Percentiles rank a stretch among this genome's conserved stretches.
phyloP scores from a whole-genome alignment of 2,113 vertebrate genomes.

The Rattus rattus region DNA sequence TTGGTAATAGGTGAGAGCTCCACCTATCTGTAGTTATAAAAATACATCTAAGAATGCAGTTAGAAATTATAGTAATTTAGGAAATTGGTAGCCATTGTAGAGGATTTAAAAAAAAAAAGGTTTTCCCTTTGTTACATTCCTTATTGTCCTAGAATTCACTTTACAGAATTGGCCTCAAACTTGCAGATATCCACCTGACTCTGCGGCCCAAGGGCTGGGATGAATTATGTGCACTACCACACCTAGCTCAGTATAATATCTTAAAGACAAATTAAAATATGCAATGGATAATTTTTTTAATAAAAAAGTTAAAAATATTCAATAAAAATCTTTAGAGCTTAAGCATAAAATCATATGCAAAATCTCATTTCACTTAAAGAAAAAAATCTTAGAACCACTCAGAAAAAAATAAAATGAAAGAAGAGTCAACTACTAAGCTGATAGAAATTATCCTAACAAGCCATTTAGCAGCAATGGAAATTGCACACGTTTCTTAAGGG shows the following conservation, averaged over 20 bases:
- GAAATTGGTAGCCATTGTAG: not conserved
- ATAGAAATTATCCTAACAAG: not conserved
- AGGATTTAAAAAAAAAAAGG: not conserved
- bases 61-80: not conserved
- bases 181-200: not conserved
- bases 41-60: not conserved
- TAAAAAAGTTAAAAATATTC: not conserved
- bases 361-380: not conserved
- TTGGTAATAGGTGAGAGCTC: not conserved
- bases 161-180: not conserved
- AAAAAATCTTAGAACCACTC: not conserved
- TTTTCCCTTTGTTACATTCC: not conserved
- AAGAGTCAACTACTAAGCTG: not conserved
- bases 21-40: not conserved
- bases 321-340: not conserved
- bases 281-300: not conserved
- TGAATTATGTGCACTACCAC: not conserved
- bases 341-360: not conserved
- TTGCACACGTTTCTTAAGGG: not conserved
- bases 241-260: not conserved
- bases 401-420: not conserved
- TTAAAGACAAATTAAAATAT: not conserved
- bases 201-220: not conserved
- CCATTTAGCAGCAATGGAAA: not conserved
- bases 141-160: not conserved